Percentiles rank a stretch among this genome's conserved stretches.
Evolutionary conservation across 1,140 invertebrate species (phyloP).

Genomic region (Sycobia sp.): DNA sequence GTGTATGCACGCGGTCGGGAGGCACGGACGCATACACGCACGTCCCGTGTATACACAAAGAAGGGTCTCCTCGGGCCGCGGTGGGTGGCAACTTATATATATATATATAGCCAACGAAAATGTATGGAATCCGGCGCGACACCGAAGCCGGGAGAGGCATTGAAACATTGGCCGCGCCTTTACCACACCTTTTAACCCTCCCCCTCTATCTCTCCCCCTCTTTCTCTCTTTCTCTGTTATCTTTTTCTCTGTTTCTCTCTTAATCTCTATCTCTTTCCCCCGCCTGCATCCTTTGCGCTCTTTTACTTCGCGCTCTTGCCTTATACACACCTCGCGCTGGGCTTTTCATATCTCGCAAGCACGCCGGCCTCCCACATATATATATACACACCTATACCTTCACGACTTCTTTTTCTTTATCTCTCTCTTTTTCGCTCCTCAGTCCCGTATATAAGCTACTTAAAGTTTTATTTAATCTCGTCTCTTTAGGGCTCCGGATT

Average conservation of each 20-base stretch:
- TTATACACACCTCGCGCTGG: no score
- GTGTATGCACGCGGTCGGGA: conserved; percentile 28
- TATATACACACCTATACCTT: no score
- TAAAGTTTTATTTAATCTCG: no score
- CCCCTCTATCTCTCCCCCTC: not conserved
- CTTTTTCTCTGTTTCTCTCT: not conserved
- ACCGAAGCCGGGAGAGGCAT: not conserved
- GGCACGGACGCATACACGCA: conserved; percentile 25
- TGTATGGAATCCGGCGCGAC: not conserved
- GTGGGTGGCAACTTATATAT: conserved; percentile 11
- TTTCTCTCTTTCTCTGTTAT: not conserved
- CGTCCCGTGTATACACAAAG: conserved; percentile 16
- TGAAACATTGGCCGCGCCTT: not conserved
- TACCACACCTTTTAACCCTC: not conserved
- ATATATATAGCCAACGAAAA: conserved; percentile 6
- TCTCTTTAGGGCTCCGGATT: no score
- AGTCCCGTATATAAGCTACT: no score
- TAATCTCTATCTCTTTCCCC: not conserved
- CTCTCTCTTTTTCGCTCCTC: no score
- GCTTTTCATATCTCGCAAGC: no score
- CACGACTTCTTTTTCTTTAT: no score
- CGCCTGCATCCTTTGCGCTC: not conserved
- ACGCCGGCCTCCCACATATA: no score
- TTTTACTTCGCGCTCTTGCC: no score
- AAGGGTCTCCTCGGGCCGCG: not conserved